Conservation (phyloP, 2,797 vertebrate species). For the Tokudaia tokunoshimensis region DNA sequence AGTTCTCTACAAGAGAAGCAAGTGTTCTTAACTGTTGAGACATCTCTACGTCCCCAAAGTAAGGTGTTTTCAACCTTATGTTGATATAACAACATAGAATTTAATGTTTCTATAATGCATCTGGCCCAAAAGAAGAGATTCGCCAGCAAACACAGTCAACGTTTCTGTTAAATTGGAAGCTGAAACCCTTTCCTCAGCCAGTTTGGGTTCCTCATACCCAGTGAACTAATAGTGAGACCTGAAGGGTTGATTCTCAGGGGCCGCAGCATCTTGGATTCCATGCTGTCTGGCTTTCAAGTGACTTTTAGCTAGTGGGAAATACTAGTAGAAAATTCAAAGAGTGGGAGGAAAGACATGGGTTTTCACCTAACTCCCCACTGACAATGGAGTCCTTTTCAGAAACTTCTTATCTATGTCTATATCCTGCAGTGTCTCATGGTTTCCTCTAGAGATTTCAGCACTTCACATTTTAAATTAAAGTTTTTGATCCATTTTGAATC, state of each 20-base stretch:
- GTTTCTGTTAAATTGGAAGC: neutral
- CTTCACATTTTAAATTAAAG: neutral
- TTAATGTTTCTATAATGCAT: neutral
- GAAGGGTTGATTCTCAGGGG: neutral
- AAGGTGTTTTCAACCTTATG: neutral
- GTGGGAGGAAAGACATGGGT: neutral
- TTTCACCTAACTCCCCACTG: neutral
- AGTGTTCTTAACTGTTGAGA: too few species aligned
- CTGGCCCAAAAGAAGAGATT: neutral
- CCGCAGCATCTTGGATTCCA: neutral
- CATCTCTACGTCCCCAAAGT: too few species aligned
- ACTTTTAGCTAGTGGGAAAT: neutral
- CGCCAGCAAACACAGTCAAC: neutral
- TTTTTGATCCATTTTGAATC: neutral
- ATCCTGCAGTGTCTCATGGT: neutral
- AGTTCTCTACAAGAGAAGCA: too few species aligned
- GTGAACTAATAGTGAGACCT: neutral
- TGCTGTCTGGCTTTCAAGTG: neutral
- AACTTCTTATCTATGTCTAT: neutral
- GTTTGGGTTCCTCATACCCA: neutral
- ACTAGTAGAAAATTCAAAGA: neutral
- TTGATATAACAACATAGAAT: neutral
- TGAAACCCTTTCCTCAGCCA: neutral
- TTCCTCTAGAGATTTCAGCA: neutral
- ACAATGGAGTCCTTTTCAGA: neutral